phyloP scores from a whole-genome alignment of 2,888 invertebrate species.

The Agrotis exclamationis region DNA sequence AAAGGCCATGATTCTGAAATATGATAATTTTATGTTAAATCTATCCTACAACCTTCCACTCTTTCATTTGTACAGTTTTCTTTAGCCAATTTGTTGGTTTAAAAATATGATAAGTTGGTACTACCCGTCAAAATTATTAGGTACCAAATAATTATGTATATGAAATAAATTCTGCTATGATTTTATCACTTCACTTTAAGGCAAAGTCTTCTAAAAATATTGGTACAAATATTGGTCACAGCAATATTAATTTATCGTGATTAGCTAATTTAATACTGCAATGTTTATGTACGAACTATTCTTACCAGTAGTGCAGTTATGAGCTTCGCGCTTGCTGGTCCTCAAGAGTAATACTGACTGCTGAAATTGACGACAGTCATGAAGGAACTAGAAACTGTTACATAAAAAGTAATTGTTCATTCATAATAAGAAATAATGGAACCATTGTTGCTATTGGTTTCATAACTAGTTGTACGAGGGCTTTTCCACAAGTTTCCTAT shows the following conservation, averaged over 20 bases:
- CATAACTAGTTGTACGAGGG: conserved; percentile 18
- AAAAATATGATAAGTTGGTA: not conserved
- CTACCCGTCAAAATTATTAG: not conserved
- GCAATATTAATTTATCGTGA: not conserved
- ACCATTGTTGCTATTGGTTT: conserved; percentile 48
- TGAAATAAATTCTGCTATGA: not conserved
- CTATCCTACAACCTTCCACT: too few relatives aligned
- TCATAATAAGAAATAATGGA: conserved; percentile 37
- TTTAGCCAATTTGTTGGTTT: too few relatives aligned
- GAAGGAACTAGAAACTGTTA: conserved; percentile 28
- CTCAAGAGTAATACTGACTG: conserved; percentile 19
- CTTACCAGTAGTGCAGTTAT: conserved; percentile 26
- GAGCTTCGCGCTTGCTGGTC: not conserved
- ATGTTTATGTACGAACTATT: not conserved
- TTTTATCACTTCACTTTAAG: not conserved
- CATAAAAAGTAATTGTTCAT: conserved; percentile 55
- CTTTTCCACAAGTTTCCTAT: too few relatives aligned
- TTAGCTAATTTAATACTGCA: not conserved
- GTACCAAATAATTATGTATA: not conserved
- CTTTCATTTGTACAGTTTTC: too few relatives aligned
- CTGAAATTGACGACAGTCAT: not conserved
- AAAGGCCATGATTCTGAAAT: conserved; percentile 43
- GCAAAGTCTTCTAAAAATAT: not conserved
- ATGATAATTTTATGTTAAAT: not conserved
- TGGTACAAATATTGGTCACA: not conserved